phyloP scores from a whole-genome alignment of 2,113 vertebrate genomes.

The Mionectes macconnelli region DNA sequence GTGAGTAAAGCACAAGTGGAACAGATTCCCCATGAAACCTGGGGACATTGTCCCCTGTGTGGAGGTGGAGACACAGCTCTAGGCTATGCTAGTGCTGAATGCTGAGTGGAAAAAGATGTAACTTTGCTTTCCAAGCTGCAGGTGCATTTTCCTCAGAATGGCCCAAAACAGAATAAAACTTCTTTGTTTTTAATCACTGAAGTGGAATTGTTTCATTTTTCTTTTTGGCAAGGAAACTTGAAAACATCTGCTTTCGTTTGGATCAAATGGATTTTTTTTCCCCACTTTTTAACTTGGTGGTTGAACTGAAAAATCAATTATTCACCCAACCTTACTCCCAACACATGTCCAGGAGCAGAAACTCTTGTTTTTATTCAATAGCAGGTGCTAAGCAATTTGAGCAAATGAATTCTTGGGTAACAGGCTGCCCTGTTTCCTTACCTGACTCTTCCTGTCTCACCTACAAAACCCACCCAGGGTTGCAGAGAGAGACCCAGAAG shows the following conservation, averaged over 20 bases:
- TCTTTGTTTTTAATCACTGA: conserved; percentile 29
- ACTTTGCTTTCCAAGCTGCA: background rate
- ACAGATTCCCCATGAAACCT: background rate
- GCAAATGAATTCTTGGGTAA: background rate
- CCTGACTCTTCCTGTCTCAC: background rate
- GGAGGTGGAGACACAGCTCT: background rate
- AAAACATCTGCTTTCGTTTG: background rate
- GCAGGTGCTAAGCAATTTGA: background rate
- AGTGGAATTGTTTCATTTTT: conserved; percentile 45
- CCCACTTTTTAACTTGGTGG: background rate
- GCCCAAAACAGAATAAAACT: background rate
- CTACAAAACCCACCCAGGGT: background rate
- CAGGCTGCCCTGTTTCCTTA: background rate
- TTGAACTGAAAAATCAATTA: conserved; percentile 59
- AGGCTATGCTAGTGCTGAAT: background rate
- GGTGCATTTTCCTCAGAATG: background rate
- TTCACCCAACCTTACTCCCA: conserved; percentile 8
- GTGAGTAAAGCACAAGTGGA: background rate
- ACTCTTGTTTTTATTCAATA: background rate
- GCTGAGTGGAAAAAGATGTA: background rate
- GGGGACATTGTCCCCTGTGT: background rate
- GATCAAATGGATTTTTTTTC: conserved; percentile 16
- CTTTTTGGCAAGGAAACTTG: conserved; percentile 25
- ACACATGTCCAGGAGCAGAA: background rate
- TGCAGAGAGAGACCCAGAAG: background rate